phyloP scores from a whole-genome alignment of 2,888 invertebrate species.

The Melinopterus prodromus region DNA sequence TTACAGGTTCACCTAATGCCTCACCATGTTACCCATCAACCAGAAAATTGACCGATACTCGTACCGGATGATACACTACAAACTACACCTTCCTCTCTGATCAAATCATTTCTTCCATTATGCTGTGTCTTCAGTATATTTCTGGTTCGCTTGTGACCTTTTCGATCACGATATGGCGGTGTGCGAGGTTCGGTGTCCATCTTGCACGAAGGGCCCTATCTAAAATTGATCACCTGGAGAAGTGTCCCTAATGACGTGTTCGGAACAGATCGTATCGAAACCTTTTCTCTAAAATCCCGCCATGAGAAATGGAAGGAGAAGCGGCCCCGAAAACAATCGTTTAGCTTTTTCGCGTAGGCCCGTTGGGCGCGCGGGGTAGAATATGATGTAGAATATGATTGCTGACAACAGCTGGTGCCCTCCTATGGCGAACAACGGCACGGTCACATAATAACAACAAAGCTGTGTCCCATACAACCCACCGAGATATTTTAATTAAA shows the following conservation, averaged over 20 bases:
- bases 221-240: slow-evolving; percentile 34
- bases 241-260: slow-evolving; percentile 37
- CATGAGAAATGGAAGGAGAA: not conserved
- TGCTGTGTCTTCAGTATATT: not conserved
- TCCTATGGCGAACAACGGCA: slow-evolving; percentile 53
- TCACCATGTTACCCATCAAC: slow-evolving; percentile 4
- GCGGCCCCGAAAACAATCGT: slow-evolving; percentile 35
- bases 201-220: slow-evolving; percentile 22
- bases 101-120: no score
- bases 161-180: not conserved
- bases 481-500: slow-evolving; percentile 54
- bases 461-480: slow-evolving; percentile 52
- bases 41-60: not conserved
- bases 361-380: slow-evolving; percentile 27
- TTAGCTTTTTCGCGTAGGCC: slow-evolving; percentile 28
- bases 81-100: not conserved
- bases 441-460: slow-evolving; percentile 53
- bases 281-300: slow-evolving; percentile 20
- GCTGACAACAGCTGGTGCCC: slow-evolving; percentile 54
- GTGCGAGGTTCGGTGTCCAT: not conserved
- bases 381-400: slow-evolving; percentile 36
- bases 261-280: slow-evolving; percentile 32
- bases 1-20: not conserved
- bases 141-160: not conserved
- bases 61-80: not conserved